Conservation (phyloP, 2,113 vertebrate genomes). For the Gorilla gorilla region DNA sequence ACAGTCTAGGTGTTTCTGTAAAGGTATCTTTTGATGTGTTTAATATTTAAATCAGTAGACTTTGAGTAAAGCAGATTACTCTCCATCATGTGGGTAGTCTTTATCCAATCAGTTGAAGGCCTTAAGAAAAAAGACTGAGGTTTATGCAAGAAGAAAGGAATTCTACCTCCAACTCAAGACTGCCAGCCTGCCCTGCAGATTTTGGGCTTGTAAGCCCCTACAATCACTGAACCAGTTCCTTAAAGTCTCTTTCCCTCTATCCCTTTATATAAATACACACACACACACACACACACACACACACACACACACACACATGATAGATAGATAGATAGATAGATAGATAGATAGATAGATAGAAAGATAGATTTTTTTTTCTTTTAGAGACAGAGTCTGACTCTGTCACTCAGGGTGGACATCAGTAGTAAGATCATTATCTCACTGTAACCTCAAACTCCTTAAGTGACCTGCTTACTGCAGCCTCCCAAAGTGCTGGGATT, state of each 20-base stretch:
- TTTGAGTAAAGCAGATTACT: not conserved
- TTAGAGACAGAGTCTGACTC: too few species aligned
- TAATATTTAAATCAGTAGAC: not conserved
- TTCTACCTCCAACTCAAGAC: not conserved
- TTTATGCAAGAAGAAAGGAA: not conserved
- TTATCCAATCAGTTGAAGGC: not conserved
- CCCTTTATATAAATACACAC: not conserved
- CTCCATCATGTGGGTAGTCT: not conserved
- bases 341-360: too few species aligned
- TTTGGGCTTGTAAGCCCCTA: not conserved
- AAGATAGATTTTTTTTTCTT: too few species aligned
- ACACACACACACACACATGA: too few species aligned
- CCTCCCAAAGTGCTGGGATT: too few species aligned
- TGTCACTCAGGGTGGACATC: too few species aligned
- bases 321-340: too few species aligned
- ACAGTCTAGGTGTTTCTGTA: not conserved
- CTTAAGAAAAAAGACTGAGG: not conserved
- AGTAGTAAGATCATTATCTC: too few species aligned
- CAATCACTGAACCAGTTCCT: not conserved
- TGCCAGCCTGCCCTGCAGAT: not conserved
- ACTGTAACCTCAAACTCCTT: too few species aligned
- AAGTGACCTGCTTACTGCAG: too few species aligned
- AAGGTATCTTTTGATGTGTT: not conserved
- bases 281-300: too few species aligned
- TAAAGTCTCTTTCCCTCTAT: not conserved